Percentiles rank a stretch among this genome's conserved stretches.
Evolutionary conservation across 2,888 invertebrate genomes (phyloP).

Genomic region (Melieria picta): DNA sequence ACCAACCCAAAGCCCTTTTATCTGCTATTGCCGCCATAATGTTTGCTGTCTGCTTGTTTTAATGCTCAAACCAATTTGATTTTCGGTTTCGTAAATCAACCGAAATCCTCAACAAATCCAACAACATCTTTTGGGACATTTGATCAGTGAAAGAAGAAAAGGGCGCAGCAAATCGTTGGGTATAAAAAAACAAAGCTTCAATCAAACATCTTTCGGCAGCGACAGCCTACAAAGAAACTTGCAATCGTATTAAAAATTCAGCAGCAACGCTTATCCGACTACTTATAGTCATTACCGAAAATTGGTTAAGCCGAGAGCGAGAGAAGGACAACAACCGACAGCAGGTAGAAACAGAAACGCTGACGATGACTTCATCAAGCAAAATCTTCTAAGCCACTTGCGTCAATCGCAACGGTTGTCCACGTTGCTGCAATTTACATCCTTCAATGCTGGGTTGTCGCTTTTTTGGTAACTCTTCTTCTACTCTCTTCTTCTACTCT

Average conservation of each 20-base stretch:
- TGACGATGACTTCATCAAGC: constrained; percentile 16
- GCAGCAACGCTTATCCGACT: constrained; percentile 14
- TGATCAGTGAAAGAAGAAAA: too few relatives aligned
- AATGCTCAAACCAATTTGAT: constrained; percentile 25
- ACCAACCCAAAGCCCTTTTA: too few relatives aligned
- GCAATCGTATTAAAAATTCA: constrained; percentile 28
- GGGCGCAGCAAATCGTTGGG: too few relatives aligned
- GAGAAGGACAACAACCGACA: constrained; percentile 1
- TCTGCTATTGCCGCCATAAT: too few relatives aligned
- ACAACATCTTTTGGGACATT: too few relatives aligned
- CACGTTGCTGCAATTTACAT: too few relatives aligned
- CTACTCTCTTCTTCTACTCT: too few relatives aligned
- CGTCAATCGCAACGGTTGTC: too few relatives aligned
- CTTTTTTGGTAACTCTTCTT: too few relatives aligned
- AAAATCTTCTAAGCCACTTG: too few relatives aligned
- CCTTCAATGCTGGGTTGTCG: too few relatives aligned
- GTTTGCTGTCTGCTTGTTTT: neutral
- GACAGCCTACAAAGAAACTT: neutral
- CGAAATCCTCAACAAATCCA: constrained; percentile 19
- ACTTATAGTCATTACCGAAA: constrained; percentile 26
- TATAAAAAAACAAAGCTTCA: neutral
- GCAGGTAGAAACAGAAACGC: constrained; percentile 5
- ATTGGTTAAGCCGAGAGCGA: neutral
- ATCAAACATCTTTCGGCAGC: neutral
- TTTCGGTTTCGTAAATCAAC: constrained; percentile 22